Conservation (phyloP, 2,888 invertebrate species). For the Pyrrhia umbra region DNA sequence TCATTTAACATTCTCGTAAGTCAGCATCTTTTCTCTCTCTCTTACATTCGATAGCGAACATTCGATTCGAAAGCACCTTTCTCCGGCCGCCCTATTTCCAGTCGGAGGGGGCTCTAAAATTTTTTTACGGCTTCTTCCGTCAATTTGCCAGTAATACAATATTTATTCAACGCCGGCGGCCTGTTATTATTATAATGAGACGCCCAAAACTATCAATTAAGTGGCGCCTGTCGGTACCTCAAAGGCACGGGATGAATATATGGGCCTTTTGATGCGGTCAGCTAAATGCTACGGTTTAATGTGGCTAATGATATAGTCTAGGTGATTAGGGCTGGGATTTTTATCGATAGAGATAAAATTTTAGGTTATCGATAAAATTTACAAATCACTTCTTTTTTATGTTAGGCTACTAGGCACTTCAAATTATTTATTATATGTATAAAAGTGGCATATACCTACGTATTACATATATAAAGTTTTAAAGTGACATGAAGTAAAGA, state of each 20-base stretch:
- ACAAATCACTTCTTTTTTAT: conserved; percentile 6
- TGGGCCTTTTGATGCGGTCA: conserved; percentile 70
- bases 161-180: conserved; percentile 82
- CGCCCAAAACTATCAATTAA: conserved; percentile 85
- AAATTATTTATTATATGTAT: too few relatives aligned
- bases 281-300: conserved; percentile 55
- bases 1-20: not conserved
- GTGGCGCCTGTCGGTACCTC: conserved; percentile 79
- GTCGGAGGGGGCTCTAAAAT: conserved; percentile 60
- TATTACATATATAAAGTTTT: too few relatives aligned
- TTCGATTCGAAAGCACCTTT: conserved; percentile 42
- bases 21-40: too few relatives aligned
- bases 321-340: conserved; percentile 33
- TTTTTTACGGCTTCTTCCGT: conserved; percentile 78
- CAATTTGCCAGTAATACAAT: conserved; percentile 87
- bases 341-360: not conserved
- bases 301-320: conserved; percentile 64
- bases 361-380: not conserved
- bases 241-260: conserved; percentile 69
- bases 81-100: conserved; percentile 46
- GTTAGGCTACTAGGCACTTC: too few relatives aligned
- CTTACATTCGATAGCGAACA: conserved; percentile 14
- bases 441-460: too few relatives aligned
- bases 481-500: too few relatives aligned
- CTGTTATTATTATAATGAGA: conserved; percentile 82